Evolutionary conservation across 2,797 vertebrate species (phyloP).

Genomic region (Balearica regulorum): DNA sequence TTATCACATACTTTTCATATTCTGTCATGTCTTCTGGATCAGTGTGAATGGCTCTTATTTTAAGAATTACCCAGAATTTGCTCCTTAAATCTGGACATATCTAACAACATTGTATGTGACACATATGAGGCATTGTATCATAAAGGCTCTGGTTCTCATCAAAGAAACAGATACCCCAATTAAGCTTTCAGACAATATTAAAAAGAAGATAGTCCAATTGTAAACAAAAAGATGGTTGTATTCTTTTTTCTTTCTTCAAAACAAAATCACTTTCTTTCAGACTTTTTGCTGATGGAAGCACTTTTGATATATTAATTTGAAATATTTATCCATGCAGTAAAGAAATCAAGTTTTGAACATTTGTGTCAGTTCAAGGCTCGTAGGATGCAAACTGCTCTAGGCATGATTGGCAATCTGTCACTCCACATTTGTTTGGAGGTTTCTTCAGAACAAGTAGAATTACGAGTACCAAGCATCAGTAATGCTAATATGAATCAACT

Average conservation of each 20-base stretch:
- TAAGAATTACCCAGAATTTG: conserved; percentile 37
- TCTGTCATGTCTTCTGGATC: conserved; percentile 31
- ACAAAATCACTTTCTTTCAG: conserved; percentile 32
- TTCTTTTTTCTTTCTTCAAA: not conserved
- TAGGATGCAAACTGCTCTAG: not conserved
- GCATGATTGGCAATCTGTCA: not conserved
- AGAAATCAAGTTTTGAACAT: conserved; percentile 12
- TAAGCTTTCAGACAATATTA: conserved; percentile 20
- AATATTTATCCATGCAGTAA: conserved; percentile 13
- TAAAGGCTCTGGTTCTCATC: conserved; percentile 49
- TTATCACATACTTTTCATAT: not conserved
- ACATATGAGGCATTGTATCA: conserved; percentile 36
- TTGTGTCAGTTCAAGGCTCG: not conserved
- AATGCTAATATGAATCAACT: not conserved
- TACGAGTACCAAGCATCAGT: not conserved
- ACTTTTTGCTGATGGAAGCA: not conserved
- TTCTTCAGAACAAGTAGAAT: not conserved
- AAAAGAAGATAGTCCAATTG: not conserved
- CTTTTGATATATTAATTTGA: conserved; percentile 6
- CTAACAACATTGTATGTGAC: conserved; percentile 19
- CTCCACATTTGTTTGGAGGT: not conserved
- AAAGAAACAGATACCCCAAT: conserved; percentile 48
- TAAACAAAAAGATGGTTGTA: not conserved
- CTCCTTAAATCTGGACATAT: conserved; percentile 30
- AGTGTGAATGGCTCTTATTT: conserved; percentile 45